Percentiles rank a stretch among this genome's conserved stretches.
Evolutionary conservation across 1,140 invertebrate genomes (phyloP).

Genomic region (Drosophila pectinifera): DNA sequence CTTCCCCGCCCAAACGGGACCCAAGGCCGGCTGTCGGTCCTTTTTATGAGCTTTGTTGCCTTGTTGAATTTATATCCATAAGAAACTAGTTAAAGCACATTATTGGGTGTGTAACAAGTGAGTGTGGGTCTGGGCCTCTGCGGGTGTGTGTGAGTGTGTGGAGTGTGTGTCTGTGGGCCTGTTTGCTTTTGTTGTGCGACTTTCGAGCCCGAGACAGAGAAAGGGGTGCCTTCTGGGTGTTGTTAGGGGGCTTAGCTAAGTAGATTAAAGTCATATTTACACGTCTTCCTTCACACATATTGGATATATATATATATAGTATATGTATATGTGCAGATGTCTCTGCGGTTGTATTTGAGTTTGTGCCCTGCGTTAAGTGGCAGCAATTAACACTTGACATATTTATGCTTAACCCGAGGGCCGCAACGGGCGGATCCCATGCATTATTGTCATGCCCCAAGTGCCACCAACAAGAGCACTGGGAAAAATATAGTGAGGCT

Average conservation of each 20-base stretch:
- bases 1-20: constrained; percentile 3
- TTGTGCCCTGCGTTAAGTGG: constrained; percentile 81
- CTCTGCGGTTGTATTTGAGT: constrained; percentile 66
- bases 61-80: constrained; percentile 83
- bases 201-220: constrained; percentile 46
- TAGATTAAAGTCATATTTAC: constrained; percentile 84
- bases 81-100: constrained; percentile 82
- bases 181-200: constrained; percentile 64
- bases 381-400: constrained; percentile 83
- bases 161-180: constrained; percentile 35
- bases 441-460: constrained; percentile 58
- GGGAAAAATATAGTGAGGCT: background rate
- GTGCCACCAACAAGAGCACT: constrained; percentile 31
- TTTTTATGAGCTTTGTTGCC: constrained; percentile 82
- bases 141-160: too few species aligned
- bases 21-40: constrained; percentile 53
- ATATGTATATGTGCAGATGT: constrained; percentile 32
- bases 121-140: constrained; percentile 15
- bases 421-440: constrained; percentile 56
- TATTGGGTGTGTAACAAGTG: constrained; percentile 83
- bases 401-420: constrained; percentile 74
- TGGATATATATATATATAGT: background rate
- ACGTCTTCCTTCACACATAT: constrained; percentile 36
- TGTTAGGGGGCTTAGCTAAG: constrained; percentile 48
- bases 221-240: constrained; percentile 11